phyloP scores from a whole-genome alignment of 2,797 vertebrate species.

The Alosa sapidissima region DNA sequence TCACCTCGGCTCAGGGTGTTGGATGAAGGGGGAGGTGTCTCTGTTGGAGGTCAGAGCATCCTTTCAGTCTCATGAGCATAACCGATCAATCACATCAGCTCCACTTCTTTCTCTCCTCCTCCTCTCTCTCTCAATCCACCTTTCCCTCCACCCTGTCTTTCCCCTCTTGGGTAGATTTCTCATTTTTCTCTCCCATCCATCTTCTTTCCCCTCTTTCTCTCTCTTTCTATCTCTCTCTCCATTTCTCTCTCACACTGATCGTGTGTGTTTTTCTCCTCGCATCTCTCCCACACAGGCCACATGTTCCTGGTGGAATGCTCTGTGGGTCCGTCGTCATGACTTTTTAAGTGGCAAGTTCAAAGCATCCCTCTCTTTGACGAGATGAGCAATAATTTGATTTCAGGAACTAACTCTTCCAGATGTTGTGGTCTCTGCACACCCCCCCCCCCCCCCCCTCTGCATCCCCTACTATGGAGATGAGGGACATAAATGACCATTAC shows the following conservation, averaged over 20 bases:
- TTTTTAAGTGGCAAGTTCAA: too few relatives aligned
- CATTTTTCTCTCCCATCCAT: background rate
- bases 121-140: background rate
- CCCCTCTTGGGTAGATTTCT: background rate
- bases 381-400: background rate
- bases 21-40: background rate
- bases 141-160: background rate
- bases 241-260: background rate
- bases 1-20: too few relatives aligned
- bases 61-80: slow-evolving; percentile 2
- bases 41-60: slow-evolving; percentile 5
- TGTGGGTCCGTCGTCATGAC: too few relatives aligned
- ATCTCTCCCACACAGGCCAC: too few relatives aligned
- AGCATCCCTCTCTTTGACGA: background rate
- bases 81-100: slow-evolving; percentile 12
- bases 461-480: background rate
- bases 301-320: too few relatives aligned
- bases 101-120: background rate
- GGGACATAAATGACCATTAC: too few relatives aligned
- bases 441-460: too few relatives aligned
- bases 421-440: background rate
- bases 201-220: background rate
- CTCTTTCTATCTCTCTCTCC: background rate
- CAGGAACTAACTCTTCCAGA: background rate
- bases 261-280: too few relatives aligned